A percentile compares a stretch with the other conserved stretches of the same genome.
Conservation (phyloP, 2,888 invertebrate genomes). For the Biston stratarius region DNA sequence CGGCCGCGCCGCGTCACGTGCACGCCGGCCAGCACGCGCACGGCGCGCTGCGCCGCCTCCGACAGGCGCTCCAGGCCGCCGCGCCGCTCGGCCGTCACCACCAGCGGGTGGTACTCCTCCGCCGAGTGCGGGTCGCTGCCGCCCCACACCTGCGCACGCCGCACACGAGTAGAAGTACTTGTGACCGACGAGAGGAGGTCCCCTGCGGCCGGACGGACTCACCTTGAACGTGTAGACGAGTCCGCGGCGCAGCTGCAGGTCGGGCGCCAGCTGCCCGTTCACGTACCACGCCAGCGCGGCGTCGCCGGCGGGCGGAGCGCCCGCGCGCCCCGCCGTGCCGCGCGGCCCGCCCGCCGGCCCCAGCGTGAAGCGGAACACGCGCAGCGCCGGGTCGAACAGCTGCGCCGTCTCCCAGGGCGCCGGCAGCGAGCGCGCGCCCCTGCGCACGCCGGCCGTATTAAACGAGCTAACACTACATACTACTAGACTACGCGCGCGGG, state of each 20-base stretch:
- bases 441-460: too few species aligned
- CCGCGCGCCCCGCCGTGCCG: constrained; percentile 91
- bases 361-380: constrained; percentile 92
- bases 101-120: constrained; percentile 94
- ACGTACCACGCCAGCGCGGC: constrained; percentile 96
- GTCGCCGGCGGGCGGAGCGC: constrained; percentile 88
- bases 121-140: constrained; percentile 88
- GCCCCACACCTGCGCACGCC: constrained; percentile 84
- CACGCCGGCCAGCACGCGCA: constrained; percentile 92
- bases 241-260: constrained; percentile 94
- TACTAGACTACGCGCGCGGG: too few species aligned
- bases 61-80: constrained; percentile 94
- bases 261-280: constrained; percentile 95
- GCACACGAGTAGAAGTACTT: too few species aligned
- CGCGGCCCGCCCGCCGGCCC: constrained; percentile 94
- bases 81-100: constrained; percentile 93
- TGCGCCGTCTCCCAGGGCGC: constrained; percentile 87
- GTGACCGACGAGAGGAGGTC: too few species aligned
- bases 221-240: constrained; percentile 93
- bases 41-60: constrained; percentile 73
- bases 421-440: constrained; percentile 50
- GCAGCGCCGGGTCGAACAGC: constrained; percentile 90
- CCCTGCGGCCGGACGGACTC: too few species aligned
- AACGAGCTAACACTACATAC: too few species aligned
- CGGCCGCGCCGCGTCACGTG: constrained; percentile 93